These are phyloP conservation scores for Andrena bucephala DNA, from an alignment of 2,888 invertebrate species.

Conservation along the genomic window DNA sequence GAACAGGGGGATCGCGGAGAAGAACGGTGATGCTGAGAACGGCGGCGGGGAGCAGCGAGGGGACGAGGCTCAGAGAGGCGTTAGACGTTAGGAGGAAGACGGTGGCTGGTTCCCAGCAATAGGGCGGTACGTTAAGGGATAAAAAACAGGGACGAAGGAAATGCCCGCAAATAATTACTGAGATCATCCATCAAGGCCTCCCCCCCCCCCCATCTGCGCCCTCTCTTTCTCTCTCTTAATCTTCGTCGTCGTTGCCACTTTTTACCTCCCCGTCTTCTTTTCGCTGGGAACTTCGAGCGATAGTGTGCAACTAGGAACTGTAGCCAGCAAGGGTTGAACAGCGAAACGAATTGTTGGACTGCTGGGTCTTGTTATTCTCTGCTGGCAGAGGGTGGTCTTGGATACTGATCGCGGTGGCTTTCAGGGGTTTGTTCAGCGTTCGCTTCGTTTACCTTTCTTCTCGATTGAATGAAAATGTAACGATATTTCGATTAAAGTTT, in stretches of 20 bases:
- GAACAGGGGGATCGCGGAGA: constrained; percentile 13
- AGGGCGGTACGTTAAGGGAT: constrained; percentile 14
- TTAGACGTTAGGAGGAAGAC: constrained; percentile 27
- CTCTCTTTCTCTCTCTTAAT: constrained; percentile 42
- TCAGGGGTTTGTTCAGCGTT: neutral
- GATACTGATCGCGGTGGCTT: neutral
- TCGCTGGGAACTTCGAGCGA: neutral
- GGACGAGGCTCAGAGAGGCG: constrained; percentile 7
- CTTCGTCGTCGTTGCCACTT: constrained; percentile 41
- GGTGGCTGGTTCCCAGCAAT: constrained; percentile 41
- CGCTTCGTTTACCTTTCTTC: neutral
- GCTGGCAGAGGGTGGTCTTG: neutral
- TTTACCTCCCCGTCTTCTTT: constrained; percentile 37
- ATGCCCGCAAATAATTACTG: constrained; percentile 75
- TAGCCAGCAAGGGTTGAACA: constrained; percentile 32
- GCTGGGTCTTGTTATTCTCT: constrained; percentile 8
- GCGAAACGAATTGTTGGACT: constrained; percentile 55
- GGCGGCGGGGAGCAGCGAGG: neutral
- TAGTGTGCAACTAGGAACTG: neutral
- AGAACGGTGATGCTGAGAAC: constrained; percentile 3
- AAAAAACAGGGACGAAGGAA: constrained; percentile 47
- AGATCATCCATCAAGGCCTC: constrained; percentile 73
- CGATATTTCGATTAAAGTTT: neutral
- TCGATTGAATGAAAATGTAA: neutral
- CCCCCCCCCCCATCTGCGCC: constrained; percentile 17